Evolutionary conservation across 2,888 invertebrate species (phyloP).

Genomic region (Gnatocerus cornutus): DNA sequence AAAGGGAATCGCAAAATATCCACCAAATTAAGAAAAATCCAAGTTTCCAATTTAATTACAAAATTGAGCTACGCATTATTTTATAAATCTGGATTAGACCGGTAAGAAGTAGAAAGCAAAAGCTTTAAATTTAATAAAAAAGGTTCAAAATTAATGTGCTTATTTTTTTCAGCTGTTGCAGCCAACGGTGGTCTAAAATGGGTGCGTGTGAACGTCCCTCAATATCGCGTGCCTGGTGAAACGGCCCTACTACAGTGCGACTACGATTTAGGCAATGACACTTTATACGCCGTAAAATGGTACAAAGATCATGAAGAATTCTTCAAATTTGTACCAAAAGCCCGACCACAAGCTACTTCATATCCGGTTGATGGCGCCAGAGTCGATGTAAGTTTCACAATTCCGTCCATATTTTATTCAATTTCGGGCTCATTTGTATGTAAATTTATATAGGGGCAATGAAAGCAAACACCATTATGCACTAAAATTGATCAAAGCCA

Average conservation of each 20-base stretch:
- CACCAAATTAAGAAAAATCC: too few relatives aligned
- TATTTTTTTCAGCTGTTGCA: slow-evolving; percentile 32
- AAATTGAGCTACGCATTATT: too few relatives aligned
- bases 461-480: not conserved
- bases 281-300: slow-evolving; percentile 87
- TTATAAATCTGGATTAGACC: too few relatives aligned
- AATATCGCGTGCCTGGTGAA: slow-evolving; percentile 69
- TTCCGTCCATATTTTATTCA: not conserved
- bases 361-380: slow-evolving; percentile 81
- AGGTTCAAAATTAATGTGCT: too few relatives aligned
- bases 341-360: slow-evolving; percentile 80
- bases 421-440: not conserved
- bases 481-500: slow-evolving; percentile 7
- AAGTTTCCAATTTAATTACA: too few relatives aligned
- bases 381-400: slow-evolving; percentile 78
- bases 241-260: slow-evolving; percentile 69
- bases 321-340: slow-evolving; percentile 85
- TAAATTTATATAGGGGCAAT: not conserved
- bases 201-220: slow-evolving; percentile 70
- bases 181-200: slow-evolving; percentile 63
- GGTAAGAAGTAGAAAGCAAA: too few relatives aligned
- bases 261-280: slow-evolving; percentile 73
- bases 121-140: too few relatives aligned
- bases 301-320: slow-evolving; percentile 90
- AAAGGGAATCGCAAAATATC: too few relatives aligned